These are phyloP conservation scores for Anadara kagoshimensis DNA, from an alignment of 1,140 invertebrate genomes.

Conservation along the genomic window DNA sequence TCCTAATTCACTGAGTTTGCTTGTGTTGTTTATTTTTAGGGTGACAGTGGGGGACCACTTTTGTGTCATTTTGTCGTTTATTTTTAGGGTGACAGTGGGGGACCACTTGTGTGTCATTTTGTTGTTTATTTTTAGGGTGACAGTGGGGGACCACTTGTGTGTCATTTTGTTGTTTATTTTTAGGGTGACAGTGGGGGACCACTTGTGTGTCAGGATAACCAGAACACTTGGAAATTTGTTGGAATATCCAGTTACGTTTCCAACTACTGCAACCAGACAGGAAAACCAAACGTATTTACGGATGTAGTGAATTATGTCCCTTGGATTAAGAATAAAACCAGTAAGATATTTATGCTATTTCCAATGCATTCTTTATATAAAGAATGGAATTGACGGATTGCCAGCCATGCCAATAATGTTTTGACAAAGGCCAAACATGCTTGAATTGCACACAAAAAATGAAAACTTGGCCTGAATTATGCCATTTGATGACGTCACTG, in stretches of 20 bases:
- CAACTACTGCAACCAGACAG: slow-evolving; percentile 48
- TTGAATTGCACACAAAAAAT: too few relatives aligned
- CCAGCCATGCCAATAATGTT: too few relatives aligned
- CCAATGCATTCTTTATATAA: too few relatives aligned
- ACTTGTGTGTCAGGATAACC: slow-evolving; percentile 79
- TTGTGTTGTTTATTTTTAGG: too few relatives aligned
- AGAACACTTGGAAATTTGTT: slow-evolving; percentile 78
- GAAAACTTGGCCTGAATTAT: too few relatives aligned
- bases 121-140: slow-evolving; percentile 81
- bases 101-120: neutral
- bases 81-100: neutral
- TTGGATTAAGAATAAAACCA: slow-evolving; percentile 60
- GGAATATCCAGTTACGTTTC: slow-evolving; percentile 52
- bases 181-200: slow-evolving; percentile 94
- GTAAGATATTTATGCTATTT: slow-evolving; percentile 36
- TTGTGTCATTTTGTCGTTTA: too few relatives aligned
- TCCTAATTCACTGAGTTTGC: too few relatives aligned
- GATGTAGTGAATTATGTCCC: slow-evolving; percentile 47
- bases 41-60: neutral
- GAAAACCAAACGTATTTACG: slow-evolving; percentile 61
- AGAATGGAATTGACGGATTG: too few relatives aligned
- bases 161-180: slow-evolving; percentile 43
- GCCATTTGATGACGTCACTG: too few relatives aligned
- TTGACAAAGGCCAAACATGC: too few relatives aligned
- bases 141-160: slow-evolving; percentile 80